These are phyloP conservation scores for Choloepus hoffmanni DNA, from an alignment of 2,113 vertebrate genomes.

Conservation along the genomic window DNA sequence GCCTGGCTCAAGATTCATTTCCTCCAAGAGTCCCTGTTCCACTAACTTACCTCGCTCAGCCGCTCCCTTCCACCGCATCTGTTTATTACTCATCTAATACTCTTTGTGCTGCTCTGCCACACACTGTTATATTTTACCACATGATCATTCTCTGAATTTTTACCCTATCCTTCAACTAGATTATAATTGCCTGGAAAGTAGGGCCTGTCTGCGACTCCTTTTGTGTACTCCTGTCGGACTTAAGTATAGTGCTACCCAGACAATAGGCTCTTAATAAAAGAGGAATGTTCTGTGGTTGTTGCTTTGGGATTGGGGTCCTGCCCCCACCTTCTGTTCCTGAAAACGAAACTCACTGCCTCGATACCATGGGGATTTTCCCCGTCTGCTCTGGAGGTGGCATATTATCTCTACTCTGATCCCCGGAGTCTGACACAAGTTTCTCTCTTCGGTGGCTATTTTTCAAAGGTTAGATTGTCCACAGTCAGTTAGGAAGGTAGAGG, in stretches of 20 bases:
- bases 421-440: neutral
- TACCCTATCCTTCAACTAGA: constrained; percentile 45
- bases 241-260: neutral
- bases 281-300: neutral
- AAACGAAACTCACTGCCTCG: neutral
- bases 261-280: neutral
- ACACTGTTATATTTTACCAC: neutral
- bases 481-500: neutral
- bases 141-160: constrained; percentile 1
- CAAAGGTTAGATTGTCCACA: neutral
- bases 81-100: constrained; percentile 35
- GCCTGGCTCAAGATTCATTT: constrained; percentile 70
- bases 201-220: constrained; percentile 1
- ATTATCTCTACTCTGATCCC: neutral
- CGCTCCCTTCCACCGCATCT: constrained; percentile 20
- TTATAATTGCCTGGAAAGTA: constrained; percentile 46
- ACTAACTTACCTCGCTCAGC: constrained; percentile 16
- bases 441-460: neutral
- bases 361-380: neutral
- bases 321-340: constrained; percentile 25
- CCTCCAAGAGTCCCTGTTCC: constrained; percentile 24
- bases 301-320: neutral
- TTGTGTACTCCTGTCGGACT: neutral
- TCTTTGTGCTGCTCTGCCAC: constrained; percentile 13
- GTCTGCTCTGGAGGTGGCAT: neutral